Conservation (phyloP, 92 coral and sea anemone species). For the Heliopora coerulea region DNA sequence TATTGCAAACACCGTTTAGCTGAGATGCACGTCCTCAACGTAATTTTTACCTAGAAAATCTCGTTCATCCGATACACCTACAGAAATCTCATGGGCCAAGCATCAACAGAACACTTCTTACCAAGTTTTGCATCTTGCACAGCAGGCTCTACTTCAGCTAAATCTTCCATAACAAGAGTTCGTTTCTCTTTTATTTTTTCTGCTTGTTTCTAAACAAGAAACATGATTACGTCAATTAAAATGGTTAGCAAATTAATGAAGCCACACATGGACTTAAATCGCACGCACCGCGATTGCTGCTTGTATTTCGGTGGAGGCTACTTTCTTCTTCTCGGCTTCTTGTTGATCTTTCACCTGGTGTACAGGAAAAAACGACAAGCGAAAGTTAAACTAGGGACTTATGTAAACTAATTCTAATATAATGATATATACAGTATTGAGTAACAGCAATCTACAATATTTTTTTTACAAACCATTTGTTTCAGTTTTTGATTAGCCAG, state of each 20-base stretch:
- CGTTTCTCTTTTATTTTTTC: slow-evolving; percentile 83
- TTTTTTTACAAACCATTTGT: slow-evolving; percentile 87
- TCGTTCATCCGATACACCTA: no score
- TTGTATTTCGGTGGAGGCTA: slow-evolving; percentile 92
- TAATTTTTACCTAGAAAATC: neutral
- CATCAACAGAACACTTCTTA: no score
- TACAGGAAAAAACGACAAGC: neutral
- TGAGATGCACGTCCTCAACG: no score
- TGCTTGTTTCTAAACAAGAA: slow-evolving; percentile 60
- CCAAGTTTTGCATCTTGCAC: slow-evolving; percentile 96
- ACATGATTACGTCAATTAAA: neutral
- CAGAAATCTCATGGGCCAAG: no score
- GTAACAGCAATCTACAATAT: no score
- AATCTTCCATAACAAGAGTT: slow-evolving; percentile 81
- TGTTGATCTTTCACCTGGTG: slow-evolving; percentile 98
- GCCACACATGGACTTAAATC: neutral
- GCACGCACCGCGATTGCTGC: slow-evolving; percentile 71
- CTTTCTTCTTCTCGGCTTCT: slow-evolving; percentile 96
- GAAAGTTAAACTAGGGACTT: no score
- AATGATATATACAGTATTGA: no score
- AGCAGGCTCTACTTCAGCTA: slow-evolving; percentile 96
- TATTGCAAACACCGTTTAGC: no score
- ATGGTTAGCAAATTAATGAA: neutral
- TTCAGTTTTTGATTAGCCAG: slow-evolving; percentile 96
- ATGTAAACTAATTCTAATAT: no score